Evolutionary conservation across 1,140 invertebrate species (phyloP), one percentile per base, ranked within the genome.

Genomic region (Penaeus chinensis): DNA sequence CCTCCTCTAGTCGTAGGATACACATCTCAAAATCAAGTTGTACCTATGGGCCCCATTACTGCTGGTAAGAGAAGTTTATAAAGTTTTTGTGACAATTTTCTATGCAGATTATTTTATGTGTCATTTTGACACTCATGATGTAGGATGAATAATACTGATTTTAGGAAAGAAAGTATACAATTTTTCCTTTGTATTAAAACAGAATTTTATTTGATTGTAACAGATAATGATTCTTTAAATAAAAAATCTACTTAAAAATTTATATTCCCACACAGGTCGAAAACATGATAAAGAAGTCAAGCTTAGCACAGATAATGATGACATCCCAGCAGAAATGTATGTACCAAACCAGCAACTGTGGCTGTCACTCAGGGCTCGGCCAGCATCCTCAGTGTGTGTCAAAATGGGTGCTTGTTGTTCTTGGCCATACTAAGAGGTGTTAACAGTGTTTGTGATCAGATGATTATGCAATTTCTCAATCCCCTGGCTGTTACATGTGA

Each of bases 311-410:
- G 90, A 90, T 47, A 78, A 88, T 62, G 88, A 90, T 62, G 88
- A 89, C 77, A 90, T 90, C 82, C 96, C 96, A 0, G 95, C 96
- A 0, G 96, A 97, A 92, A 97, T 97, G 96, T 97, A 96, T 91
- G 96, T 97, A 1, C 96, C 96, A 0, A 96, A 97, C 92, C 96
- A 97, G 92, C 95, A 96, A 91, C 95, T 96, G 90, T 97, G 96
- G 96, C 93, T 97, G 7, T 95, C 96, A 87, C 92, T 97, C 32
- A 94, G 96, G 92, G 84, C 90, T 61, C 82, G 87, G n/a, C 85
- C 90, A 27, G 92, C 92, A 27, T 92, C 93, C 18, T 90, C 91
- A 76, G 82, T 90, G 84, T 90, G 90, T 74, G 90, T 90, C 62
- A 87, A 86, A 61, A 89, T 89, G 82, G 85, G 87, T 42, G 80